phyloP scores from a whole-genome alignment of 2,797 vertebrate genomes.

The Arctocebus calabarensis region DNA sequence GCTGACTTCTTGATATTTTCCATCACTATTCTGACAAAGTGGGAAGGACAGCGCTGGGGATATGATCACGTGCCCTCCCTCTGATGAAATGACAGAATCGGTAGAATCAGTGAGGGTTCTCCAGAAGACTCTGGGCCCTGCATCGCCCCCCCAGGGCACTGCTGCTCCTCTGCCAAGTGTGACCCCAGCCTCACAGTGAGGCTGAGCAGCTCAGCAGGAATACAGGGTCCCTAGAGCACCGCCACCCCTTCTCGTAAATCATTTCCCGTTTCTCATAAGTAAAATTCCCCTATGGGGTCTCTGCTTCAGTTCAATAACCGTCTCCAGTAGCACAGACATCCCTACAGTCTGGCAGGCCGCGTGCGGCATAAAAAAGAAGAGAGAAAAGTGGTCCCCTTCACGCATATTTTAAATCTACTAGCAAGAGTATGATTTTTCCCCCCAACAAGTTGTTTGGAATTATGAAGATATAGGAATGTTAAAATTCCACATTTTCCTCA shows the following conservation, averaged over 20 bases:
- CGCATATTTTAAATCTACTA: background rate
- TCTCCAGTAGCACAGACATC: background rate
- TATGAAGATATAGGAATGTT: background rate
- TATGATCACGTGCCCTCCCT: background rate
- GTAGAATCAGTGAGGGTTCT: background rate
- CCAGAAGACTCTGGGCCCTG: background rate
- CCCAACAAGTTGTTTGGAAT: background rate
- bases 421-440: background rate
- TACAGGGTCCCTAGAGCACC: background rate
- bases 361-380: background rate
- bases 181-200: fast-evolving
- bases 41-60: background rate
- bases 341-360: background rate
- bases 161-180: background rate
- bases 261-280: background rate
- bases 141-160: background rate
- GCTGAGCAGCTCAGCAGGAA: background rate
- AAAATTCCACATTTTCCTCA: slow-evolving; percentile 46
- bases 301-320: background rate
- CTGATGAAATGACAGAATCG: background rate
- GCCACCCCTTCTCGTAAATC: background rate
- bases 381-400: background rate
- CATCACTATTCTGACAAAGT: background rate
- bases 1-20: background rate
- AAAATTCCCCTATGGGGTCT: background rate